These are phyloP conservation scores for Saccostrea glomerata DNA, from an alignment of 1,140 invertebrate species.

Conservation along the genomic window DNA sequence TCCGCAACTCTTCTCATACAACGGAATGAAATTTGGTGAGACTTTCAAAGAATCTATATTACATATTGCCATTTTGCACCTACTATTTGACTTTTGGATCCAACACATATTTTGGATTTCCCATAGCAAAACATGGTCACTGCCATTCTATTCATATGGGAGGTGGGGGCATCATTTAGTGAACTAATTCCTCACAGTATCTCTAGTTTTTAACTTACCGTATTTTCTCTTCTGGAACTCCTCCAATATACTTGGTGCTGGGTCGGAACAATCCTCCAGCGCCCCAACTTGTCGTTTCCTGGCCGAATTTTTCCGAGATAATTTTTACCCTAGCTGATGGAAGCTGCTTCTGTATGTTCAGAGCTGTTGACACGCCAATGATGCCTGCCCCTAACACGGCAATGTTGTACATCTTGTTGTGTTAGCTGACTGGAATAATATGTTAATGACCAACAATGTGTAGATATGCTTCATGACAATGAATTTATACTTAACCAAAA, in stretches of 20 bases:
- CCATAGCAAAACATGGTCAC: too few species aligned
- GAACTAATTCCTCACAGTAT: too few species aligned
- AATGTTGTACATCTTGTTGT: conserved; percentile 48
- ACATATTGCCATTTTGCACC: conserved; percentile 81
- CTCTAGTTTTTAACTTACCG: conserved; percentile 42
- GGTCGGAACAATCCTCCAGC: conserved; percentile 94
- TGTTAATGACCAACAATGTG: too few species aligned
- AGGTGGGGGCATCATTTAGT: too few species aligned
- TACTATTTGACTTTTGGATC: conserved; percentile 87
- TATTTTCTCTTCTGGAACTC: conserved; percentile 46
- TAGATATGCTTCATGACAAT: too few species aligned
- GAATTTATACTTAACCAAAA: too few species aligned
- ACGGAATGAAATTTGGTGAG: conserved; percentile 87
- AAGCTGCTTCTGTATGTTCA: conserved; percentile 84
- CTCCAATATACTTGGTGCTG: conserved; percentile 75
- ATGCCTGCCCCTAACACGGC: conserved; percentile 75
- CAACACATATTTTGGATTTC: conserved; percentile 63
- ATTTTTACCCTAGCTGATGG: conserved; percentile 85
- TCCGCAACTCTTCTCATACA: conserved; percentile 51
- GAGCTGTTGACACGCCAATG: conserved; percentile 78
- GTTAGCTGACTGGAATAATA: not conserved
- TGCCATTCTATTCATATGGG: too few species aligned
- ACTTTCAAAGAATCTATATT: conserved; percentile 84
- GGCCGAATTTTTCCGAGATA: conserved; percentile 88
- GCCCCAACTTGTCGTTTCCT: conserved; percentile 89